phyloP scores from a whole-genome alignment of 1,140 invertebrate genomes.

The Scylla paramamosain region DNA sequence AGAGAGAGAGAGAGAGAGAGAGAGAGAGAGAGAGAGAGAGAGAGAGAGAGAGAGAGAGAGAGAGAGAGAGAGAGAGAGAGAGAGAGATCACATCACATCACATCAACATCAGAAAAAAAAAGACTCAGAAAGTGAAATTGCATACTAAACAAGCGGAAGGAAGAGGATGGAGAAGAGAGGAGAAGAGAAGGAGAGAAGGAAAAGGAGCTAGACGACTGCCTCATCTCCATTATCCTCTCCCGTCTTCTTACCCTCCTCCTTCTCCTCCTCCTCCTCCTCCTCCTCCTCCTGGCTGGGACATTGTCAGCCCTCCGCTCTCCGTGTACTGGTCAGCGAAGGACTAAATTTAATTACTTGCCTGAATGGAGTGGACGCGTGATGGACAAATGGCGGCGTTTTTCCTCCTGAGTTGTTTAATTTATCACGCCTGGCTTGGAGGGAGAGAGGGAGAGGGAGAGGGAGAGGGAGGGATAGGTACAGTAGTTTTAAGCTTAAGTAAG shows the following conservation, averaged over 20 bases:
- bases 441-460: not conserved
- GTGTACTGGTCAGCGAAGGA: not conserved
- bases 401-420: not conserved
- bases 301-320: not conserved
- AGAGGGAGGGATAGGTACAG: not conserved
- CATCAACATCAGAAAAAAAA: too few species aligned
- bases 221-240: not conserved
- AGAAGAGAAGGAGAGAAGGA: too few species aligned
- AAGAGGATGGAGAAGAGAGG: too few species aligned
- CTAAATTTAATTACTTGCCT: not conserved
- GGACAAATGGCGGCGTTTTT: constrained; percentile 10
- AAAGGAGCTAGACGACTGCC: too few species aligned
- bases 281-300: not conserved
- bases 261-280: constrained; percentile 18
- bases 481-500: not conserved
- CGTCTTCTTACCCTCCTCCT: not conserved
- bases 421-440: not conserved
- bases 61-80: too few species aligned
- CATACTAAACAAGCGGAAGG: too few species aligned
- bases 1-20: too few species aligned
- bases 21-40: too few species aligned
- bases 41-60: too few species aligned
- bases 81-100: too few species aligned
- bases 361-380: constrained; percentile 8
- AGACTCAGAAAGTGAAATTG: too few species aligned